phyloP scores from a whole-genome alignment of 2,113 vertebrate genomes.

The Cephalopterus ornatus region DNA sequence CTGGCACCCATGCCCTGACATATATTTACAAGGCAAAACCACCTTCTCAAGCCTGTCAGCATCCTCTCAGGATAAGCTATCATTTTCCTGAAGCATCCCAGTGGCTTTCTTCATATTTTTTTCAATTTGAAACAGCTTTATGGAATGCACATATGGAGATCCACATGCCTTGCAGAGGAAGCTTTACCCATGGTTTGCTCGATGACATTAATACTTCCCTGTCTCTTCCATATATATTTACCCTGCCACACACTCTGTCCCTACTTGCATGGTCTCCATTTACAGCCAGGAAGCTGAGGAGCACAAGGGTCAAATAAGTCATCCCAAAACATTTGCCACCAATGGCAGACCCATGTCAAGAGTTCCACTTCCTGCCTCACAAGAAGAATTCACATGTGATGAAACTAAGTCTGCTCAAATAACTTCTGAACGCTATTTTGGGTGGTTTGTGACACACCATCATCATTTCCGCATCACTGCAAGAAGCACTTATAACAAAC shows the following conservation, averaged over 20 bases:
- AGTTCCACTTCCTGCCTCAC: accelerated
- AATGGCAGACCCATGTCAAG: not conserved
- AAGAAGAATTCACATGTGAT: accelerated
- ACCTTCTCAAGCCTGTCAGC: not conserved
- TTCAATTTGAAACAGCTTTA: not conserved
- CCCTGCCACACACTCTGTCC: not conserved
- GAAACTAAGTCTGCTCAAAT: not conserved
- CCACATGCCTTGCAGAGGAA: not conserved
- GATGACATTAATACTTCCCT: not conserved
- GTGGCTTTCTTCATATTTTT: not conserved
- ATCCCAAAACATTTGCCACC: not conserved
- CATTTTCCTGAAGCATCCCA: not conserved
- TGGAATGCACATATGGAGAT: accelerated
- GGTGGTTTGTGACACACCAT: not conserved
- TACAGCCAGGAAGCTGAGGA: not conserved
- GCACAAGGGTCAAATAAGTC: not conserved
- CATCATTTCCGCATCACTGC: not conserved
- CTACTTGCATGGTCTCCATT: not conserved
- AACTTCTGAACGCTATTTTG: not conserved
- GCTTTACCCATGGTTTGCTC: not conserved
- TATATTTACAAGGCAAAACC: not conserved
- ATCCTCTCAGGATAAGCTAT: not conserved
- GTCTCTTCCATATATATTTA: not conserved
- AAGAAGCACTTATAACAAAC: not conserved
- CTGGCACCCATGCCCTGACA: not conserved